These are phyloP conservation scores for Tethya wilhelma DNA, from an alignment of 37 sponge, comb jelly and placozoan genomes.

Conservation along the genomic window DNA sequence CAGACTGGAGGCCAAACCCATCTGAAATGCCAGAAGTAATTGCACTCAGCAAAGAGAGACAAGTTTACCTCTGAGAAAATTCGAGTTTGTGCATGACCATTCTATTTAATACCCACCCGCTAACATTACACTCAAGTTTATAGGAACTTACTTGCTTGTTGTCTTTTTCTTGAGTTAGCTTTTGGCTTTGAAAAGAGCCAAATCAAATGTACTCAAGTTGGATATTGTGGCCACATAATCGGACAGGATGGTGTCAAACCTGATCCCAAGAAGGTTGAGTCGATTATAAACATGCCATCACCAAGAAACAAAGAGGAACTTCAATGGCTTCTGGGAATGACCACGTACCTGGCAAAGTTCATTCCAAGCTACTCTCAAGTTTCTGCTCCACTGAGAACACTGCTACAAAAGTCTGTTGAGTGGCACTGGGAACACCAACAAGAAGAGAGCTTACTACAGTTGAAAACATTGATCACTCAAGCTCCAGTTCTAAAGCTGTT, in stretches of 20 bases:
- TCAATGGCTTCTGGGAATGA: slow-evolving; percentile 46
- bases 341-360: slow-evolving; percentile 46
- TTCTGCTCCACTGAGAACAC: slow-evolving; percentile 17
- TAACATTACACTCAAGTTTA: too few relatives aligned
- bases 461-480: background rate
- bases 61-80: too few relatives aligned
- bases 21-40: too few relatives aligned
- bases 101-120: too few relatives aligned
- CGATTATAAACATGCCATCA: slow-evolving; percentile 30
- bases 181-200: slow-evolving; percentile 32
- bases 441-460: background rate
- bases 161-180: too few relatives aligned
- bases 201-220: slow-evolving; percentile 7
- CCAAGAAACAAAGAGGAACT: slow-evolving; percentile 28
- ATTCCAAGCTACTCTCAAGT: slow-evolving; percentile 38
- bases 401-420: slow-evolving; percentile 33
- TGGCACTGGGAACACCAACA: slow-evolving; percentile 36
- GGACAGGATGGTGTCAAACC: slow-evolving; percentile 52
- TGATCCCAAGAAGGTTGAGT: slow-evolving; percentile 44
- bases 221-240: slow-evolving; percentile 46
- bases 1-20: too few relatives aligned
- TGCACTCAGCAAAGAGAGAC: too few relatives aligned
- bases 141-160: too few relatives aligned
- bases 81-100: too few relatives aligned
- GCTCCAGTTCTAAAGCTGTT: slow-evolving; percentile 16